Percentiles rank a stretch among this genome's conserved stretches.
Conservation (phyloP, 2,113 vertebrate species). For the Nyctereutes procyonoides region DNA sequence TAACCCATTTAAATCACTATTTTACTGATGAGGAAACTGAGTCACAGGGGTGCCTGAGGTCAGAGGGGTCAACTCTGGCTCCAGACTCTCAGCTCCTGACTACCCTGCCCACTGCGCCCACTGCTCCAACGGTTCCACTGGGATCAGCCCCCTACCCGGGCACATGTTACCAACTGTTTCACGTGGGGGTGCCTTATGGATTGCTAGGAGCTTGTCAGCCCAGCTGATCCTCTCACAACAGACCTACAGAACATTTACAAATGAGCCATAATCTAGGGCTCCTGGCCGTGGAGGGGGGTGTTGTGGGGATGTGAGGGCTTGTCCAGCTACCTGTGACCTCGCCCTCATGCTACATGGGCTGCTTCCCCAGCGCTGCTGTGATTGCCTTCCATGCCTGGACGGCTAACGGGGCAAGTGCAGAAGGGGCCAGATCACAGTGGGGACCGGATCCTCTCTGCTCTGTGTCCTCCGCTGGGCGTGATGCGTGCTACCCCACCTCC, state of each 20-base stretch:
- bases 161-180: fast-evolving
- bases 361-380: fast-evolving
- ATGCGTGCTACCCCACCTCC: background rate
- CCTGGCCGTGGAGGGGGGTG: background rate
- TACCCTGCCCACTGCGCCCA: fast-evolving
- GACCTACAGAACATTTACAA: background rate
- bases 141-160: background rate
- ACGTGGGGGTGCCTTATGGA: background rate
- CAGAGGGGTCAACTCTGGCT: background rate
- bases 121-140: background rate
- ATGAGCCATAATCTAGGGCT: background rate
- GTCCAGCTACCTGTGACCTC: background rate
- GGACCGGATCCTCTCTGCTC: fast-evolving
- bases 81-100: background rate
- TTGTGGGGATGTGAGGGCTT: fast-evolving
- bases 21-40: background rate
- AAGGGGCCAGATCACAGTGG: background rate
- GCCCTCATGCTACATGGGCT: fast-evolving
- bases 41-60: background rate
- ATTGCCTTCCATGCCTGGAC: fast-evolving
- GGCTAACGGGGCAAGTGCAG: background rate
- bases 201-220: background rate
- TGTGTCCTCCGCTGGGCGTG: no score
- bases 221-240: no score
- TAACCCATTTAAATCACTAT: background rate